These are phyloP conservation scores for Argynnis bischoffii DNA, from an alignment of 2,888 invertebrate species.

Conservation along the genomic window DNA sequence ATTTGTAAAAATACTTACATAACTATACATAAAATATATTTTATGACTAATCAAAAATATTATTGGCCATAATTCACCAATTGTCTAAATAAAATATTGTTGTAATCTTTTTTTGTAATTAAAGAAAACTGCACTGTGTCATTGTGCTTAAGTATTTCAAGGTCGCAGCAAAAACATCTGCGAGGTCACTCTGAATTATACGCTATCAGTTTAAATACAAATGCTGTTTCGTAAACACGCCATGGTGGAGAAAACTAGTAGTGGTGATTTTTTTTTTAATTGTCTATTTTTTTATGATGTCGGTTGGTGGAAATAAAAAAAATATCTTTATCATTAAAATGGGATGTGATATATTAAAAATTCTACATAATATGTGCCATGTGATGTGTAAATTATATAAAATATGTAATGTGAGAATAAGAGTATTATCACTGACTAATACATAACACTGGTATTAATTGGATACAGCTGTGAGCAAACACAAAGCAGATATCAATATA, in stretches of 20 bases:
- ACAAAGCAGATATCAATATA: too few relatives aligned
- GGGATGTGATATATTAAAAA: too few relatives aligned
- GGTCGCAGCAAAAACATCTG: conserved; percentile 30
- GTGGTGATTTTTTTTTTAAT: conserved; percentile 32
- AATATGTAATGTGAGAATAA: too few relatives aligned
- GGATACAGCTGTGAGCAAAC: too few relatives aligned
- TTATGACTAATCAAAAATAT: not conserved
- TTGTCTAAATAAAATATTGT: conserved; percentile 12
- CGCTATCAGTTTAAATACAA: conserved; percentile 31
- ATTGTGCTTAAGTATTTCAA: conserved; percentile 27
- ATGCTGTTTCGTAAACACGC: conserved; percentile 31
- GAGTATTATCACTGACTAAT: too few relatives aligned
- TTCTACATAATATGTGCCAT: too few relatives aligned
- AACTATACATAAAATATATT: not conserved
- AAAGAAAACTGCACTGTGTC: conserved; percentile 21
- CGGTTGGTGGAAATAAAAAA: too few relatives aligned
- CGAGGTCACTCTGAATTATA: conserved; percentile 28
- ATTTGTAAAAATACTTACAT: not conserved
- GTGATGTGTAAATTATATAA: too few relatives aligned
- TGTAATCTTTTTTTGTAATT: conserved; percentile 16
- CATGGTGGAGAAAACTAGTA: conserved; percentile 40
- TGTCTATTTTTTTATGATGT: too few relatives aligned
- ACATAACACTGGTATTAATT: too few relatives aligned
- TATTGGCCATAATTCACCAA: conserved; percentile 6
- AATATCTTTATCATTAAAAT: too few relatives aligned